Base-by-base conservation (phyloP, 2,797 vertebrate genomes). In the Halcyon leucocephala region DNA sequence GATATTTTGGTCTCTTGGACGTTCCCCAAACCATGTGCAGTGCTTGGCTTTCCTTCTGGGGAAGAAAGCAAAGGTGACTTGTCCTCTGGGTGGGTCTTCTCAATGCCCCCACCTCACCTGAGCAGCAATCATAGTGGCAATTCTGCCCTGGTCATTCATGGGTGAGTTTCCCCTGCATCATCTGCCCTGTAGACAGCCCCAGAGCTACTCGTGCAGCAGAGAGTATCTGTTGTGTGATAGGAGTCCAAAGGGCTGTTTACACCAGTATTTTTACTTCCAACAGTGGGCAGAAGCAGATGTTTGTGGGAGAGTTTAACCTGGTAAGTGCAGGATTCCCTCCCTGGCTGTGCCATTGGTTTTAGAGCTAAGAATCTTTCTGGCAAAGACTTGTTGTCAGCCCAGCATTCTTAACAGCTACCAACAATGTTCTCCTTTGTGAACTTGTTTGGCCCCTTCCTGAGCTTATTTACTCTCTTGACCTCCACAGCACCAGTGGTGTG, bases 1-100 rank as follows among this genome's bases (percentile, higher is more conserved):
- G 57, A n/a, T 13, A 14, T 57, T 29, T 14, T 41, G 35, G 44
- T 54, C 37, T 60, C 9, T 3, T 21, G 57, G 64, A 33, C 19
- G 3, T 33, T 41, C 14, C 67, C 48, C 64, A 69, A 46, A 41
- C 7, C 14, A 10, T 1, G 10, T 25, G 29, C 0, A 0, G 12
- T 48, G 57, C 35, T 54, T 25, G 2, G 25, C 67, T 72, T 89
- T 77, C 67, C 64, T 21, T 70, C 21, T 51, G 42, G 22, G 66
- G 78, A 18, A 70, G 41, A 66, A 37, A 79, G n/a, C 46, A 67
- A 64, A 85, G 46, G 31, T 79, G n/a, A 77, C 12, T 13, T 64
- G 42, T 58, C 37, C 48, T 70, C 42, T 55, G 35, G 49, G 19
- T 48, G 51, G 44, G 21, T 62, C 33, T 54, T 57, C 48, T 71